Base-by-base conservation (phyloP, 2,888 invertebrate species). In the Synergus umbraculus region DNA sequence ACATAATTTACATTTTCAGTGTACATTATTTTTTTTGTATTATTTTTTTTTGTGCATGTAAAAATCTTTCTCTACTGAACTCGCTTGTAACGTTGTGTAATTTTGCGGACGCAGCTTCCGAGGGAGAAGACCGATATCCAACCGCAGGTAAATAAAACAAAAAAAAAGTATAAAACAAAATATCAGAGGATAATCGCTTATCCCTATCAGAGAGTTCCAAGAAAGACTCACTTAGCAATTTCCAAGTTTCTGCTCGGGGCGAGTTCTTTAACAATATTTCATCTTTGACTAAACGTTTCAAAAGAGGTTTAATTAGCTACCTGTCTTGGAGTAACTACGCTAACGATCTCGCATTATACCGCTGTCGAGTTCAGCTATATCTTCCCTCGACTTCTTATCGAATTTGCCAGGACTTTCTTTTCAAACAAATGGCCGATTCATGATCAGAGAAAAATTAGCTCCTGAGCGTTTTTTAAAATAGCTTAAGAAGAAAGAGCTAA, bases 101-200 rank as follows among this genome's bases (percentile, higher is more conserved):
- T 82, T 78, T 83, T 85, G 78, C 80, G 91, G 91, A 92, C 91
- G 92, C 91, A 91, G 92, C 91, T 82, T 88, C 89, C 83, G 91
- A 92, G 79, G 91, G 92, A 87, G 92, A 92, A 85, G 92, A 92
- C 83, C 91, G 91, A 86, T 91, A 87, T 86, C 91, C 92, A 58
- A 90, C 88, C 78, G 87, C 92, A 92, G 92, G 92, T 92, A 92
- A 90, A 85, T 46, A n/a, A 58, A 76, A 76, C 22, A 29, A 58
- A n/a, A 76, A 76, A 22, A 10, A n/a, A 76, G 46, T 46, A 46
- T 46, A 46, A 76, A 29, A 22, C 29, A 60, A 76, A 29, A 18
- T 18, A 54, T n/a, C 29, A 29, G 67, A 44, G 1, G 44, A 18
- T 46, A 44, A 58, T 60, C 22, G 44, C 44, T 18, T 77, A 7